Evolutionary conservation across 2,797 vertebrate species (phyloP), one percentile per base, ranked within the genome.

Genomic region (Aythya fuligula): DNA sequence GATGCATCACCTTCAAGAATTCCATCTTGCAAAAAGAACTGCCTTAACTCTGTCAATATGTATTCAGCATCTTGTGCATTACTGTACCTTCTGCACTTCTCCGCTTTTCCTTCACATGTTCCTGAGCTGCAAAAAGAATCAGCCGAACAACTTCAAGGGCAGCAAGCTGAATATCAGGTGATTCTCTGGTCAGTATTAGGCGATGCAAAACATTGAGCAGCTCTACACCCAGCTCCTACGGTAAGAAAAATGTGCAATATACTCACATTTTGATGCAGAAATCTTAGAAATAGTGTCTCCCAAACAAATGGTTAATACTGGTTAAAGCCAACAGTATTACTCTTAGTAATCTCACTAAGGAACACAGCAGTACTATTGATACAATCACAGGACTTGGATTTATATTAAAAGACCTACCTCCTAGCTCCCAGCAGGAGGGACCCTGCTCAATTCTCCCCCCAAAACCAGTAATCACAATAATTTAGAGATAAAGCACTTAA

Each of bases 121-220:
- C 99, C 96, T 99, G 99, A 93, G 98, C 98, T 7, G 99, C 98
- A 90, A 96, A 98, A 87, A 99, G 98, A 39, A 99, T 98, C 96
- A 98, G 98, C 9, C 78, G 97, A 81, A 99, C 98, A 77, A 99
- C 97, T 93, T 99, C 98, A 85, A 99, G 95, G 72, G 99, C 98
- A 43, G 98, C 98, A 75, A 98, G 95, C 58, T 99, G 99, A 86
- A 99, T 97, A 22, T 93, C 97, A 53, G 97, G 97, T 0, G 98
- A 98, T 95, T 99, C 99, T 85, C 99, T 98, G 43, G 99, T 99
- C 96, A 99, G 96, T 96, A 99, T 98, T 73, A 99, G 97, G 76
- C 99, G 97, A 97, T 99, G 99, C 43, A 99, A 97, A 79, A 99
- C 98, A 67, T 98, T 98, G 93, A 99, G 97, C 75, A 99, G 97